Base-by-base conservation (phyloP, 2,888 invertebrate species). In the Heliconius charithonia region DNA sequence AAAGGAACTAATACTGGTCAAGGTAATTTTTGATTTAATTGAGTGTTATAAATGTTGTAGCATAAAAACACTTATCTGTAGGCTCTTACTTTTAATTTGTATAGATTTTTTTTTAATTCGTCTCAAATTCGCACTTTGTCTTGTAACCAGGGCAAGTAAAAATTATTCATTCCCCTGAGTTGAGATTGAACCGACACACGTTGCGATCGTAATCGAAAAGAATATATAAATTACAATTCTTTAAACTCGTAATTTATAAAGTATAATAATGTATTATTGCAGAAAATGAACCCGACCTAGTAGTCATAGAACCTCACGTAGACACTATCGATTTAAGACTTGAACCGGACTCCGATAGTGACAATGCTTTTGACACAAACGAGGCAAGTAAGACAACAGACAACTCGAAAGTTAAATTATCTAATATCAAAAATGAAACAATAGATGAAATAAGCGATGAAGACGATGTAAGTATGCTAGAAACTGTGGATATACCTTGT, bases 271-370 rank as follows among this genome's bases (percentile, higher is more conserved):
- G 62, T 25, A 25, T 25, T 41, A 0, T 89, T 87, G 67, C 85
- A 90, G 92, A 86, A 67, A 84, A 83, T 51, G 88, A 84, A 37
- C 88, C 89, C 4, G 93, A 93, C 67, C 69, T 92, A 0, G 84
- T 88, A 22, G 72, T 91, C 3, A 80, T 94, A 3, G 94, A 94
- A 82, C 89, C 89, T 12, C 83, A 82, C 3, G 87, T 94, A 27
- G 93, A 93, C 83, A 92, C 90, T 0, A 92, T 94, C 65, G 88
- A 90, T 66, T 83, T 91, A 25, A 22, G 73, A 32, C n/a, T 78
- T 62, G 87, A 85, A 22, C 82, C 83, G 0, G 89, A 90, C 41
- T 89, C 89, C 4, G 92, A 62, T 27, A 41, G 27, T 45, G 27
- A 74, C 13, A 37, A 45, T 65, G 27, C 13, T 37, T 45, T 6